phyloP scores from a whole-genome alignment of 2,888 invertebrate species.

The Hypomecis punctinalis region DNA sequence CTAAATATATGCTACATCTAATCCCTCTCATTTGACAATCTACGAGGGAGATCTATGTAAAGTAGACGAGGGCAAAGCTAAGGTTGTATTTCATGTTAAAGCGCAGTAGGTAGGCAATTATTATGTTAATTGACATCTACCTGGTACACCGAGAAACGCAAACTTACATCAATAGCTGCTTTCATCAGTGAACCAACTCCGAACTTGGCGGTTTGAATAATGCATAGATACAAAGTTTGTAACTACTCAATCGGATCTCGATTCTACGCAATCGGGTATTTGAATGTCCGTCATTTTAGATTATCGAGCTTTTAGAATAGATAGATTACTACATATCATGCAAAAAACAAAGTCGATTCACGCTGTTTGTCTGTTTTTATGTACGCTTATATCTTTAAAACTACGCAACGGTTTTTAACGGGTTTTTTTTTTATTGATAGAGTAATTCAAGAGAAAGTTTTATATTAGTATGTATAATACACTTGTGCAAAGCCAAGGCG shows the following conservation, averaged over 20 bases:
- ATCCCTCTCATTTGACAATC: too few relatives aligned
- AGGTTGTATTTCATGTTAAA: not conserved
- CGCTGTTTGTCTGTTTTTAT: too few relatives aligned
- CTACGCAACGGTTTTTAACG: too few relatives aligned
- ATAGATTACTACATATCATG: not conserved
- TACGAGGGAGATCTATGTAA: too few relatives aligned
- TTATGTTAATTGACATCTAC: not conserved
- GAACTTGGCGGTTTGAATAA: conserved; percentile 4
- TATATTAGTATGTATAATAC: too few relatives aligned
- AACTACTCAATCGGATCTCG: conserved; percentile 8
- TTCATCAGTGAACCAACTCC: not conserved
- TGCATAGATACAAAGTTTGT: conserved; percentile 11
- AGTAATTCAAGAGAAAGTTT: too few relatives aligned
- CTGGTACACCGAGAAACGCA: not conserved
- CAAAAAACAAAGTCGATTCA: not conserved
- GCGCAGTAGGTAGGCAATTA: not conserved
- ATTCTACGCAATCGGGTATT: not conserved
- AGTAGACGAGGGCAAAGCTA: too few relatives aligned
- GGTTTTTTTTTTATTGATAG: too few relatives aligned
- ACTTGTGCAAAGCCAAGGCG: too few relatives aligned
- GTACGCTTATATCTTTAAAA: too few relatives aligned
- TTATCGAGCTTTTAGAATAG: not conserved
- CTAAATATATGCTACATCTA: too few relatives aligned
- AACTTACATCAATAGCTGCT: conserved; percentile 5
- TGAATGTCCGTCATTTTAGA: not conserved